Evolutionary conservation across 2,797 vertebrate species (phyloP).

Genomic region (Dendrocincla tyrannina): DNA sequence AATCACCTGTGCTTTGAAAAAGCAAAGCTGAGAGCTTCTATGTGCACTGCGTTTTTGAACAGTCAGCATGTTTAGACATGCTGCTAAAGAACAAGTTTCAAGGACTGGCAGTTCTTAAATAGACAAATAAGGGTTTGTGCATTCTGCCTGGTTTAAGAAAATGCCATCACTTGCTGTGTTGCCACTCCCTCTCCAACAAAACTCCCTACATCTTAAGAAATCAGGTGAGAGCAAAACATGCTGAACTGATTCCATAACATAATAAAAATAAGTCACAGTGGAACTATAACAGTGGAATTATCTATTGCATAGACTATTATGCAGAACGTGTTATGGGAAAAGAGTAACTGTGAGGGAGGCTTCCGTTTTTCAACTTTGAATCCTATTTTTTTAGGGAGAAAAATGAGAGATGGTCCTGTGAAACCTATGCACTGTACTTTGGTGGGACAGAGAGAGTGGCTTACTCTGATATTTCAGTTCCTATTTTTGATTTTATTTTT

Average conservation of each 20-base stretch:
- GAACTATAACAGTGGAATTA: background rate
- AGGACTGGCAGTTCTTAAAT: background rate
- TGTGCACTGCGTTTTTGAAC: background rate
- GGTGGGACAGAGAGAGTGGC: background rate
- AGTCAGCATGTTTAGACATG: constrained; percentile 19
- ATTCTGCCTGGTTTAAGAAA: background rate
- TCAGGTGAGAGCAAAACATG: background rate
- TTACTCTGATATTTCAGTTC: background rate
- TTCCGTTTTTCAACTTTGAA: background rate
- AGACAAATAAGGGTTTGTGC: background rate
- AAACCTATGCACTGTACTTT: background rate
- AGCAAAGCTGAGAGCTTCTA: background rate
- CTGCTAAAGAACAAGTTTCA: background rate
- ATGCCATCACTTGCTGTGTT: background rate
- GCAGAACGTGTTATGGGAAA: background rate
- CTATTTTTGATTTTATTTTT: background rate
- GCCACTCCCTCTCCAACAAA: background rate
- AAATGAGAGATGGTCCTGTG: background rate
- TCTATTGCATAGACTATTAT: background rate
- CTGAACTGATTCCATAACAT: background rate
- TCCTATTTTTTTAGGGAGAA: background rate
- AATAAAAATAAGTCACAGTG: background rate
- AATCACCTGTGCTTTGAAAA: constrained; percentile 10
- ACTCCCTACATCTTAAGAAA: background rate
- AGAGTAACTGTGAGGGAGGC: background rate